phyloP scores from a whole-genome alignment of 1,140 invertebrate species.

The Drosophila pseudoobscura region DNA sequence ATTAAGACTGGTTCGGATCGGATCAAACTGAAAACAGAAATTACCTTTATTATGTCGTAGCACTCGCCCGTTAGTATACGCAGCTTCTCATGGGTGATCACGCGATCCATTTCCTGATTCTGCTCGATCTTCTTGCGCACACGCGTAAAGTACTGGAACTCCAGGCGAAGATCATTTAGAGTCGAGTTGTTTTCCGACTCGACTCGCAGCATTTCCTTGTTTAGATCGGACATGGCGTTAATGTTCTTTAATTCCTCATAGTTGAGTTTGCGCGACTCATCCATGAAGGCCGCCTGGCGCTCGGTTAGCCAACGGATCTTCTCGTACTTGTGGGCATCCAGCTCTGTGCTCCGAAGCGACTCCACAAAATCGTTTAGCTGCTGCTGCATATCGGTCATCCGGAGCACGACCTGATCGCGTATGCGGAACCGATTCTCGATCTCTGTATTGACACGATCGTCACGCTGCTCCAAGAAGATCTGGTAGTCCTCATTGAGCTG shows the following conservation, averaged over 20 bases:
- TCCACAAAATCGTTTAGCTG: conserved; percentile 66
- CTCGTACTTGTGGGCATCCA: conserved; percentile 73
- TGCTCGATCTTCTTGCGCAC: conserved; percentile 71
- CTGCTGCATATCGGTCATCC: conserved; percentile 60
- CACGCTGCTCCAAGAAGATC: conserved; percentile 69
- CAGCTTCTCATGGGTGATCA: conserved; percentile 65
- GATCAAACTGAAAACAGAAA: background rate
- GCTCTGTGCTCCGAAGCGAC: conserved; percentile 55
- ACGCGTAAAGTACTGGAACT: conserved; percentile 67
- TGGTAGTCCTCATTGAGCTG: conserved; percentile 58
- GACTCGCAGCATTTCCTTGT: conserved; percentile 50
- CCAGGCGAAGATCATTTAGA: conserved; percentile 63
- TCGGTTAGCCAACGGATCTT: conserved; percentile 63
- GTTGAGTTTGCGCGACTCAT: conserved; percentile 59
- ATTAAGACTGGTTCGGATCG: background rate
- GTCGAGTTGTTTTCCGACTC: conserved; percentile 61
- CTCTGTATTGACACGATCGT: conserved; percentile 65
- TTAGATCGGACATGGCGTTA: conserved; percentile 35
- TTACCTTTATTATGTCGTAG: conserved; percentile 66
- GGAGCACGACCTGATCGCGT: conserved; percentile 59
- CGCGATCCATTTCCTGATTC: conserved; percentile 53
- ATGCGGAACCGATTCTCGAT: conserved; percentile 66
- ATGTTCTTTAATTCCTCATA: conserved; percentile 52
- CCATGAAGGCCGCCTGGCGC: conserved; percentile 61
- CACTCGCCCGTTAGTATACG: conserved; percentile 63